Evolutionary conservation across 2,888 invertebrate genomes (phyloP).

Genomic region (Cephus pulcher): DNA sequence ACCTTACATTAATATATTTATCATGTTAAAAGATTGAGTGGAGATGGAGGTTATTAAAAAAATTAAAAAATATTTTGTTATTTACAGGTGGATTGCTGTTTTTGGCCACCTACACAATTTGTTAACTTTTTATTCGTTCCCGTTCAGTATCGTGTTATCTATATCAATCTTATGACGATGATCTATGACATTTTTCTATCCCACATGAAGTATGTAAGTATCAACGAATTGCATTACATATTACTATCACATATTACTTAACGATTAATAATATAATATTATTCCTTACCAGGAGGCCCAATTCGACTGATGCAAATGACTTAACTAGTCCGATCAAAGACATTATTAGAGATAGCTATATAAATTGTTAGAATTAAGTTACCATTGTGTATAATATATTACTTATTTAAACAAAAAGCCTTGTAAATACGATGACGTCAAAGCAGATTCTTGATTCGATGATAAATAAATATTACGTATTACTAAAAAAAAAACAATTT

Average conservation of each 20-base stretch:
- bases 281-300: slow-evolving; percentile 15
- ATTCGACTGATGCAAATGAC: slow-evolving; percentile 12
- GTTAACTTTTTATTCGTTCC: slow-evolving; percentile 90
- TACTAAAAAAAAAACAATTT: background rate
- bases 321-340: background rate
- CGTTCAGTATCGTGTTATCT: slow-evolving; percentile 85
- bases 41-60: background rate
- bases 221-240: background rate
- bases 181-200: slow-evolving; percentile 90
- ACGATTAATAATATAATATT: background rate
- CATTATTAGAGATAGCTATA: background rate
- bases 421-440: background rate
- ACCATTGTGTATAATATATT: background rate
- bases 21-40: background rate
- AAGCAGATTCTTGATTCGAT: background rate
- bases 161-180: slow-evolving; percentile 87
- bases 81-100: slow-evolving; percentile 85
- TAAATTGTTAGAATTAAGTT: background rate
- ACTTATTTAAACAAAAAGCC: background rate
- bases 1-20: background rate
- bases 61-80: slow-evolving; percentile 32
- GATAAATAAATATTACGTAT: background rate
- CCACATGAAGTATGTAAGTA: slow-evolving; percentile 81
- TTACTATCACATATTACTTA: background rate
- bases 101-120: slow-evolving; percentile 93